Evolutionary conservation across 2,113 vertebrate species (phyloP), one percentile per base, ranked within the genome.

Genomic region (Gila orcuttii): DNA sequence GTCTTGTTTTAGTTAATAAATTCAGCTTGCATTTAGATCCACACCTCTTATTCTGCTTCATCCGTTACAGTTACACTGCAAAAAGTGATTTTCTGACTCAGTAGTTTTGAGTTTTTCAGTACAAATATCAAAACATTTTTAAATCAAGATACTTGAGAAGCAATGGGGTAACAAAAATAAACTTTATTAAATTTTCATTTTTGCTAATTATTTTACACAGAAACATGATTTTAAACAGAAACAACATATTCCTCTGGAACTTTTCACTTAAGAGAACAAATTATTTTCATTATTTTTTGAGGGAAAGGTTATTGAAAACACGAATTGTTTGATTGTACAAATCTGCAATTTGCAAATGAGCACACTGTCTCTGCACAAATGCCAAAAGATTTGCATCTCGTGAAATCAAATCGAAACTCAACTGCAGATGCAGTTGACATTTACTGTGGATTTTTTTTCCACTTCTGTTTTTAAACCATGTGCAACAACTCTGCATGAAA

Each of bases 291-390:
- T 1, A 1, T 42, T 42, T 42, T 42, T 36, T 36, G 31, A 21
- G 66, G 17, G 66, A 9, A 6, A 15, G 31, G 31, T 4, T 66
- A 42, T 1, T 55, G 50, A 6, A 19, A 55, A 19, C 52, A 52
- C 4, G 1, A 19, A 6, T 19, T 55, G 52, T 0, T 55, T 17
- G 52, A 19, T 3, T 33, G 13, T 66, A 33, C 62, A 68, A 3
- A 68, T 90, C 96, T 97, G 93, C 86, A 96, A 94, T 36, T 79
- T n/a, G 5, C 42, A 59, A 3, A 71, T 68, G 23, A 33, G 66
- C 0, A 90, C 82, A 93, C 86, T 89, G 88, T 47, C 12, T 47
- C 12, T 79, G 19, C 33, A 23, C 55, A 17, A 9, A 17, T 0
- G 0, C 17, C 9, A 7, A 52, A 66, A 33, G n/a, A 31, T 52